Evolutionary conservation across 2,888 invertebrate genomes (phyloP).

Genomic region (Villa cingulata): DNA sequence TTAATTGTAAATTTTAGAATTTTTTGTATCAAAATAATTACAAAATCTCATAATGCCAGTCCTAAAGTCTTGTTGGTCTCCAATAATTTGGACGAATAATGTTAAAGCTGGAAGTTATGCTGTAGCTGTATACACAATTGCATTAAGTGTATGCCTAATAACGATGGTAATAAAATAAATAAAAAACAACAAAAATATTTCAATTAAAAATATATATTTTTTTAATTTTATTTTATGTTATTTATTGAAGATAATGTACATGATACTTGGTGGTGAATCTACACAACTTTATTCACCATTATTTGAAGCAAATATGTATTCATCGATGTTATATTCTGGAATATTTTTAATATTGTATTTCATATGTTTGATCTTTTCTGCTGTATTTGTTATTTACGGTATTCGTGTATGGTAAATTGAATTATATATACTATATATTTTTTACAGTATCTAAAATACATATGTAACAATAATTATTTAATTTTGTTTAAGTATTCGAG

Average conservation of each 20-base stretch:
- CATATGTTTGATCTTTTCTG: slow-evolving; percentile 40
- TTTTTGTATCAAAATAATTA: too few species aligned
- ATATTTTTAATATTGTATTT: slow-evolving; percentile 31
- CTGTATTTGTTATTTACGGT: slow-evolving; percentile 29
- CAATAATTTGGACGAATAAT: slow-evolving; percentile 70
- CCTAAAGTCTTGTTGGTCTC: slow-evolving; percentile 73
- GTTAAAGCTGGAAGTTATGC: slow-evolving; percentile 63
- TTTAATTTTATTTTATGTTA: slow-evolving; percentile 21
- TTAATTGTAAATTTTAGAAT: too few species aligned
- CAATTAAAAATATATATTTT: background rate
- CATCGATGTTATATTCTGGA: slow-evolving; percentile 57
- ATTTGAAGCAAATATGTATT: slow-evolving; percentile 72
- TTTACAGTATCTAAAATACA: too few species aligned
- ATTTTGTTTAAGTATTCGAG: slow-evolving; percentile 52
- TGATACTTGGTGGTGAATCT: slow-evolving; percentile 77
- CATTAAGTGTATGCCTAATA: slow-evolving; percentile 59
- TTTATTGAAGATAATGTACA: slow-evolving; percentile 44
- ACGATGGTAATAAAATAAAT: slow-evolving; percentile 36
- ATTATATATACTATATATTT: too few species aligned
- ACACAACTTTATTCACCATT: slow-evolving; percentile 77
- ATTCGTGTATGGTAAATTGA: slow-evolving; percentile 32
- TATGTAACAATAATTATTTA: background rate
- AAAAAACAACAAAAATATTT: too few species aligned
- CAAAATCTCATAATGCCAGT: slow-evolving; percentile 62
- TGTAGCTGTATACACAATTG: slow-evolving; percentile 65